These are phyloP conservation scores for Abramis brama DNA, from an alignment of 2,113 vertebrate species.

Conservation along the genomic window DNA sequence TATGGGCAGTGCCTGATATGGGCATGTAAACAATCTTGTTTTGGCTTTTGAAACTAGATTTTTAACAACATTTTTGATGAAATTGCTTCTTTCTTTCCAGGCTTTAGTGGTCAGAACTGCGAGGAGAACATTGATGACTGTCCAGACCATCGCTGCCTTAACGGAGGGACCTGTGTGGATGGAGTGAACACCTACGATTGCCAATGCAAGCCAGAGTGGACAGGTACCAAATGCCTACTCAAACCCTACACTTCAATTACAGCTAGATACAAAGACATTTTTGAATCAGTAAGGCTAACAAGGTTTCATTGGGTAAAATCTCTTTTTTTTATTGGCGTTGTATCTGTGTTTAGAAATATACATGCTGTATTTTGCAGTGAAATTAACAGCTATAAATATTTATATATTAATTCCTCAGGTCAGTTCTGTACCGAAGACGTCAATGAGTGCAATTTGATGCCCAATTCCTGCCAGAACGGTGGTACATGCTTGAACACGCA, in stretches of 20 bases:
- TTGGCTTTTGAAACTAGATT: background rate
- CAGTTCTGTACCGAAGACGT: too few relatives aligned
- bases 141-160: conserved; percentile 83
- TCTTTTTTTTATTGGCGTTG: background rate
- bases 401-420: too few relatives aligned
- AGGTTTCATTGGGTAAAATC: background rate
- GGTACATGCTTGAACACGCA: too few relatives aligned
- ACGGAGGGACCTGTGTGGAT: conserved; percentile 91
- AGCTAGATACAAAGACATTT: background rate
- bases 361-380: background rate
- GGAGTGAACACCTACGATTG: conserved; percentile 98
- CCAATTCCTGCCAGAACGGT: too few relatives aligned
- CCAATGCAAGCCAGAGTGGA: conserved; percentile 91
- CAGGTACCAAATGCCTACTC: conserved; percentile 74
- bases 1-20: background rate
- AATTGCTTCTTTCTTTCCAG: conserved; percentile 63
- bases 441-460: too few relatives aligned
- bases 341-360: background rate
- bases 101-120: conserved; percentile 91
- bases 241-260: background rate
- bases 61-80: background rate
- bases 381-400: background rate
- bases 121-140: conserved; percentile 93
- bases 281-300: background rate
- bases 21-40: background rate